These are phyloP conservation scores for Ramphastos sulfuratus DNA, from an alignment of 2,113 vertebrate genomes.

Conservation along the genomic window DNA sequence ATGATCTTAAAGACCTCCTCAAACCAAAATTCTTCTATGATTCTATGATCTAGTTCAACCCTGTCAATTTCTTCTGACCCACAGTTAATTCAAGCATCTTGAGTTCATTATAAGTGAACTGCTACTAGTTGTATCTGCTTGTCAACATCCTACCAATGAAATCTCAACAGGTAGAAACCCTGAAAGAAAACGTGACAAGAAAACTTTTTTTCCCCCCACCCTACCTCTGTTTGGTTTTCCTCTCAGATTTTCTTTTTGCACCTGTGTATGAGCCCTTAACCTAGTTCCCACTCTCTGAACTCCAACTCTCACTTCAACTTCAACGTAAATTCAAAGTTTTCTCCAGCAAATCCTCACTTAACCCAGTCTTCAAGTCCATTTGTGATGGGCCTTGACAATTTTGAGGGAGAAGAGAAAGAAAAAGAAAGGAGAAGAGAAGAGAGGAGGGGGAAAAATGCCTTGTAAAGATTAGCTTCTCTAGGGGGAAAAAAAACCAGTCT, in stretches of 20 bases:
- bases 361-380: neutral
- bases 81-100: neutral
- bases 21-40: no score
- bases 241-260: neutral
- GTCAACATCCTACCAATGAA: neutral
- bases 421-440: neutral
- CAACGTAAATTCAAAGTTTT: neutral
- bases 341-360: neutral
- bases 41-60: neutral
- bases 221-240: neutral
- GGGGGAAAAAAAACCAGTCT: conserved; percentile 9
- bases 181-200: no score
- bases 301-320: neutral
- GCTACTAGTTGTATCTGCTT: neutral
- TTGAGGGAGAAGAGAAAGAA: neutral
- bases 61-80: neutral
- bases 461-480: conserved; percentile 42
- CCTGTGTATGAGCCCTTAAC: neutral
- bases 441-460: neutral
- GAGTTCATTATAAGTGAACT: neutral
- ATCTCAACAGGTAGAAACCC: neutral
- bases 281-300: neutral
- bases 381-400: neutral
- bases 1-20: no score
- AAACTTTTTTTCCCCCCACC: neutral